A percentile compares a stretch with the other conserved stretches of the same genome.
phyloP scores from a whole-genome alignment of 2,888 invertebrate species.

The Myopa tessellatipennis region DNA sequence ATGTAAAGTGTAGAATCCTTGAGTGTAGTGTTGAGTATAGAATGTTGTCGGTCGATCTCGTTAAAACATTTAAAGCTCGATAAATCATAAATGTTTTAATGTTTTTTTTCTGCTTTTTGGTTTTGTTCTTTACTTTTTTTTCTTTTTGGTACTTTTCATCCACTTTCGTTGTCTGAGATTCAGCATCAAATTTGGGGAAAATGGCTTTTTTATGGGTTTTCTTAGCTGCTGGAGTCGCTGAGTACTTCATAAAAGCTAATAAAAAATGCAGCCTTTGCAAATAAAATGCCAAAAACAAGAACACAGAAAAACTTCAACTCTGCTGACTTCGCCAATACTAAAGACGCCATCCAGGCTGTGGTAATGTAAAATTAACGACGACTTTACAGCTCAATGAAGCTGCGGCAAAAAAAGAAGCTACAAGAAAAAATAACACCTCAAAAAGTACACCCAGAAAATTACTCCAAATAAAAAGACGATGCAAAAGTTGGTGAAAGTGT shows the following conservation, averaged over 20 bases:
- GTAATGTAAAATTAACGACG: conserved; percentile 29
- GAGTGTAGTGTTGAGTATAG: no score
- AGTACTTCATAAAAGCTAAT: conserved; percentile 6
- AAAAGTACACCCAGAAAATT: neutral
- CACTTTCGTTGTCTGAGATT: neutral
- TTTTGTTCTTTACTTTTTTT: neutral
- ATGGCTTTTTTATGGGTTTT: conserved; percentile 8
- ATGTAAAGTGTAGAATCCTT: no score
- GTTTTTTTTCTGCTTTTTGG: neutral
- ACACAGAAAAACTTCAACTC: neutral
- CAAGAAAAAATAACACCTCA: neutral
- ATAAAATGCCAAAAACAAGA: neutral
- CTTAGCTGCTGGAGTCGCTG: neutral
- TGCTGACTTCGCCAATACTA: conserved; percentile 16
- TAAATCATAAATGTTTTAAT: conserved; percentile 5
- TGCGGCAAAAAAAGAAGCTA: neutral
- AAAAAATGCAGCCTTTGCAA: neutral
- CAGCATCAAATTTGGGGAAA: neutral
- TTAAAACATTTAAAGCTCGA: neutral
- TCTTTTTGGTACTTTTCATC: neutral
- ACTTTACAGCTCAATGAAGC: conserved; percentile 7
- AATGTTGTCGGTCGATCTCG: neutral
- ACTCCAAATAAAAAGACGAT: neutral
- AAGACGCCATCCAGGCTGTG: conserved; percentile 7
- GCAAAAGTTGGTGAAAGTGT: neutral